Evolutionary conservation across 2,113 vertebrate genomes (phyloP), one percentile per base, ranked within the genome.

Genomic region (Montifringilla adamsi): DNA sequence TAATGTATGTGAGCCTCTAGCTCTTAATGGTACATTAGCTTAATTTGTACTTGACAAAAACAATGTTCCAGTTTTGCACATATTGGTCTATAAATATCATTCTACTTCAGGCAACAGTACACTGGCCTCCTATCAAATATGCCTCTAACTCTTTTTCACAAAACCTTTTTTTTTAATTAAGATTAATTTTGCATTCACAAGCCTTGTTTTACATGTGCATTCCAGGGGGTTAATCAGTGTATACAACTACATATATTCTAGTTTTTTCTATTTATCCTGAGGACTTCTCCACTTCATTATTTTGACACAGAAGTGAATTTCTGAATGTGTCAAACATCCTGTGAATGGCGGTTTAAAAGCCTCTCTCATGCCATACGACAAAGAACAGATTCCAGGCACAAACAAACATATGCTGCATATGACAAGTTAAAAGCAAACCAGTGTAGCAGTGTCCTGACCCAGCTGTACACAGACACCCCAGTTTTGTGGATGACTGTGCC

Each of bases 21-120:
- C 72, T 95, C 95, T 93, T 86, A 94, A 90, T 86, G 89, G 78
- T 93, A 91, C 84, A 93, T 96, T 94, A 94, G n/a, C 56, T 90
- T 91, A 69, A 95, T 88, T 85, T 93, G 47, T 95, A 68, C 31
- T 86, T 93, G 41, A 62, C 56, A 90, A 79, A 94, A 96, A 87
- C 28, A 24, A 2, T 50, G 56, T 84, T 97, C 58, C 49, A 46
- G 64, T 92, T 93, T 88, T 93, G 56, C 64, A 87, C 60, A 75
- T 89, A 73, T 72, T 83, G 31, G 20, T 90, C 59, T 90, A 44
- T 84, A 95, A 92, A 89, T 77, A 81, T 49, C 60, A 55, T 81
- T 84, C 28, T 81, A 52, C 79, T 90, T 94, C 30, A 63, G 88
- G 68, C 85, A 77, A 56, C 33, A 70, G 20, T 74, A 41, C 60